Evolutionary conservation across 2,888 invertebrate species (phyloP).

Genomic region (Hyalella azteca): DNA sequence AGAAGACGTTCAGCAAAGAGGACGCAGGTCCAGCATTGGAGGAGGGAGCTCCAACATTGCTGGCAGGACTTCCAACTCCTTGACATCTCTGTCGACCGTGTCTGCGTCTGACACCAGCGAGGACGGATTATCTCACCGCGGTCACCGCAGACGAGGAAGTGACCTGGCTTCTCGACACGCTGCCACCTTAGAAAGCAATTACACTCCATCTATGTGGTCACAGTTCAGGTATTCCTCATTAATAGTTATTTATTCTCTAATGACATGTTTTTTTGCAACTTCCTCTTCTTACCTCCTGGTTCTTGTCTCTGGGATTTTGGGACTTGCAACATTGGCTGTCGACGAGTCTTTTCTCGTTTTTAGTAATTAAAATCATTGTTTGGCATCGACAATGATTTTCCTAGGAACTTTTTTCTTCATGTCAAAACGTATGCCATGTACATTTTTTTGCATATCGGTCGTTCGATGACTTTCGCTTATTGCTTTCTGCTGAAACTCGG

Average conservation of each 20-base stretch:
- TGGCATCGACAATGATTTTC: no score
- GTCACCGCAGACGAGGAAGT: slow-evolving; percentile 13
- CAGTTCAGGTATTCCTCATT: slow-evolving; percentile 9
- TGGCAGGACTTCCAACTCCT: slow-evolving; percentile 20
- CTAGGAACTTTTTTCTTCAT: no score
- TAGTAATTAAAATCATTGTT: no score
- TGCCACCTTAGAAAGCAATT: slow-evolving; percentile 22
- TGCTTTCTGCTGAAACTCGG: no score
- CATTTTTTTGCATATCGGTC: no score
- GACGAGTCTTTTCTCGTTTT: no score
- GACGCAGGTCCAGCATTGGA: neutral
- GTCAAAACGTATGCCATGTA: no score
- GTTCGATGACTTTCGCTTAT: no score
- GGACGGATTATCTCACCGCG: neutral
- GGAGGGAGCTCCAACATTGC: neutral
- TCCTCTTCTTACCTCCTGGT: neutral
- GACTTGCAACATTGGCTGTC: no score
- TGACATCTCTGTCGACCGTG: neutral
- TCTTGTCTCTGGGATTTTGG: neutral
- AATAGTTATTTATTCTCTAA: no score
- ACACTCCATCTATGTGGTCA: slow-evolving; percentile 32
- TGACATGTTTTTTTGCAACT: no score
- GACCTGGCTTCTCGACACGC: slow-evolving; percentile 30
- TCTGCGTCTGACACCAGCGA: neutral
- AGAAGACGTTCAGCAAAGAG: neutral